Base-by-base conservation (phyloP, 1,140 invertebrate species). In the Danaus plexippus region DNA sequence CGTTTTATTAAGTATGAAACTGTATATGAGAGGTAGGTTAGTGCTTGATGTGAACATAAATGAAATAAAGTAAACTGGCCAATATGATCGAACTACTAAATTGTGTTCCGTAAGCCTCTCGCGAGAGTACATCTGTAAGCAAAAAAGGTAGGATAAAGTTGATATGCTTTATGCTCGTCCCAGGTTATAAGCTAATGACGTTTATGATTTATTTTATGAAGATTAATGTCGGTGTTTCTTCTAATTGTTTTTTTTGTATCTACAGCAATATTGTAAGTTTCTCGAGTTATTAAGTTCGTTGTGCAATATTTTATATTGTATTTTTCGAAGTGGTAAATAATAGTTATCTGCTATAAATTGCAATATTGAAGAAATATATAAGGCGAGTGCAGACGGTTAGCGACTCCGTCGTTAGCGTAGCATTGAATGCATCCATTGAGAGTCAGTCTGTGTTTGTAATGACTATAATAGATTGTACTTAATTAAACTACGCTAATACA, bases 91-190 rank as follows among this genome's bases (percentile, higher is more conserved):
- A 61, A 49, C 56, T 57, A 61, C 50, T 56, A 54, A 61, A 61
- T 54, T 57, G 49, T 63, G 61, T 56, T 80, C 73, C 71, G 75
- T 69, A 78, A 51, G 53, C 66, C 52, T 67, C 71, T 71, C 77
- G 80, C 79, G 79, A 63, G 67, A 74, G 67, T 73, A 73, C 71
- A 78, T 73, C 71, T 63, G 68, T 72, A 74, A 70, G 72, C 75
- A 66, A 72, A 75, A 77, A 78, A 74, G 72, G 70, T 63, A 71
- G 68, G 61, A 73, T 69, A 72, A 73, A 71, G 70, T 60, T 64
- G 63, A 66, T 63, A 56, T 69, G 67, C 63, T 69, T 71, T 67
- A 63, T 65, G 52, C 9, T 43, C n/a, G 47, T 22, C 13, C 15
- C 49, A 67, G 62, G 48, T 59, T 61, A 64, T 44, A 18, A 50